Base-by-base conservation (phyloP, 2,113 vertebrate species). In the Glaucomys volans region DNA sequence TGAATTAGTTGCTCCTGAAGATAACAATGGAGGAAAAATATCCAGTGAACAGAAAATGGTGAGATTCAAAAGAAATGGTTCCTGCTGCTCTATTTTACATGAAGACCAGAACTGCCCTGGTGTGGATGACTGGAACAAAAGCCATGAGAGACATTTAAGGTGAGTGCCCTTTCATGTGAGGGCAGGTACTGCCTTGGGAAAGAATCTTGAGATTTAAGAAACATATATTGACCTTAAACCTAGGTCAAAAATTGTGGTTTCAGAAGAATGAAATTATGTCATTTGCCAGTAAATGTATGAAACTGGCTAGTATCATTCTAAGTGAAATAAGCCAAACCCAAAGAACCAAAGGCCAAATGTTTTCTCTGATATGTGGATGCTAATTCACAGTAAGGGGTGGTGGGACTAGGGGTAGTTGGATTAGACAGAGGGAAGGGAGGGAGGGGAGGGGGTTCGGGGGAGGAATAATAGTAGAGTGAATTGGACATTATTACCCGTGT, bases 51-150 rank as follows among this genome's bases (percentile, higher is more conserved):
- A 91, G 42, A 75, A 90, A 76, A 90, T 64, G 79, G 54, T 64
- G 66, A 64, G 35, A 71, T 75, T 96, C 17, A 74, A 93, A 94
- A 87, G 64, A 20, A 86, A 54, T 81, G 95, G 67, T 92, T 91
- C 87, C 20, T 66, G 35, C 11, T 83, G 62, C 4, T 97, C 84
- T 22, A 52, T 42, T 95, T 94, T 90, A 76, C 30, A 79, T 66
- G 87, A 84, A 96, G 84, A 74, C 26, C 54, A 66, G 75, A 44
- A 90, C 64, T 95, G 22, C 90, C 16, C 7, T 35, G 57, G 3
- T 40, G 8, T 28, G 50, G 80, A 83, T 88, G 16, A 88, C 82
- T 75, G 71, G 37, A 95, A 90, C n/a, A 92, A 64, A 92, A 94
- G 12, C 66, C 64, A 47, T 2, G 40, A 87, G n/a, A 92, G 16